Evolutionary conservation across 2,113 vertebrate genomes (phyloP).

Genomic region (Choloepus hoffmanni): DNA sequence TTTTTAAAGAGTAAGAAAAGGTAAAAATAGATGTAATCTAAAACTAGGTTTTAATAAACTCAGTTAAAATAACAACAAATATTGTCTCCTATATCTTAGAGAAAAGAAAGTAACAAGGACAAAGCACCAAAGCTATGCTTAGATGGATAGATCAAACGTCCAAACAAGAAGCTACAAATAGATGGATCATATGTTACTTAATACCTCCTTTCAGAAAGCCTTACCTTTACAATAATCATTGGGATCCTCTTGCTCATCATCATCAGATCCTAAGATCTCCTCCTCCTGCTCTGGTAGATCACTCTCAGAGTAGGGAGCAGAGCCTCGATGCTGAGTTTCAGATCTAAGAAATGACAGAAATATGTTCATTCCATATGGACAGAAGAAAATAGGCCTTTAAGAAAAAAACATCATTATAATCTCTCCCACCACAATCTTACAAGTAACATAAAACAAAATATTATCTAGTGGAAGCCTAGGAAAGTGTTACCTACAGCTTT

Average conservation of each 20-base stretch:
- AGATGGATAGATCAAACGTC: neutral
- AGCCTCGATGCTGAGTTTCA: constrained; percentile 92
- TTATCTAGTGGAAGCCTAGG: neutral
- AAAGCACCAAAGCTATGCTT: neutral
- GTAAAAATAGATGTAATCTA: constrained; percentile 11
- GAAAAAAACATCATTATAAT: neutral
- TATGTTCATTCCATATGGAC: neutral
- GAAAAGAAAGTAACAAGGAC: neutral
- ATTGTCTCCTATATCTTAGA: neutral
- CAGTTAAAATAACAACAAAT: constrained; percentile 36
- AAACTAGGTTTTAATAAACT: constrained; percentile 18
- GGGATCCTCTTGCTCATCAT: constrained; percentile 98
- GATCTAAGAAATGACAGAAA: constrained; percentile 88
- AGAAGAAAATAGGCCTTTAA: neutral
- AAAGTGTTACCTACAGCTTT: neutral
- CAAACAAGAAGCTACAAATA: neutral
- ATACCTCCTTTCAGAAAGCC: neutral
- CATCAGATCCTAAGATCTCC: constrained; percentile 97
- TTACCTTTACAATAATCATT: constrained; percentile 98
- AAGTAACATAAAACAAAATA: neutral
- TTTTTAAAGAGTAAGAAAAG: constrained; percentile 23
- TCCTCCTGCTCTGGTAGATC: constrained; percentile 95
- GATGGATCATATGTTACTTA: neutral
- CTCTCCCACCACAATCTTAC: neutral
- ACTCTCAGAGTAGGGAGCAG: constrained; percentile 90